These are phyloP conservation scores for Premnoplex brunnescens DNA, from an alignment of 2,797 vertebrate genomes.

Conservation along the genomic window DNA sequence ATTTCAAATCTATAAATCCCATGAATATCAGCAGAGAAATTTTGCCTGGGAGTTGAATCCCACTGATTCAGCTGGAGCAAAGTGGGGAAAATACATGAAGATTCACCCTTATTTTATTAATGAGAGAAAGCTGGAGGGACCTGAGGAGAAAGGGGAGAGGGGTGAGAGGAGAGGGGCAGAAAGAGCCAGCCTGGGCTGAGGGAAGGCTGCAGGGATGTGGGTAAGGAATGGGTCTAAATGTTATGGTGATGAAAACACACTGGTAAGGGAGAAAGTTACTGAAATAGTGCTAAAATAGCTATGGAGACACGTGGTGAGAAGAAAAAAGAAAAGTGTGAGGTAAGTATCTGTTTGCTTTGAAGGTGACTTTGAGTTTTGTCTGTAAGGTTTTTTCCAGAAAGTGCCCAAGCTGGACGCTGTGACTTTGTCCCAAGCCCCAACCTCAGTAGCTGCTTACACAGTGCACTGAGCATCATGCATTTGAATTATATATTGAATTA, in stretches of 20 bases:
- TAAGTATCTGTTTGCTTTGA: not conserved
- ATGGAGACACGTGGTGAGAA: not conserved
- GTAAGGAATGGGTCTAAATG: not conserved
- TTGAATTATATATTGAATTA: not conserved
- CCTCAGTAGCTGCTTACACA: not conserved
- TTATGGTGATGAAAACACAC: not conserved
- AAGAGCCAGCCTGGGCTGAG: not conserved
- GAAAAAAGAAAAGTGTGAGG: not conserved
- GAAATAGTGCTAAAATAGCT: not conserved
- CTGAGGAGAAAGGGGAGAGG: not conserved
- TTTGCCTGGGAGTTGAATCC: not conserved
- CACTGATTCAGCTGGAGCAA: not conserved
- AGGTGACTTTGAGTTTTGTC: not conserved
- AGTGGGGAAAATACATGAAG: not conserved
- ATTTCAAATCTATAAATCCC: not conserved
- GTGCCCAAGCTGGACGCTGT: not conserved
- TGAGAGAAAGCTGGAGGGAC: not conserved
- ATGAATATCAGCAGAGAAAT: not conserved
- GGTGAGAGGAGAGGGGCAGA: not conserved
- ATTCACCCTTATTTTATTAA: not conserved
- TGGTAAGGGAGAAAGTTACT: not conserved
- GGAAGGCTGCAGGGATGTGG: not conserved
- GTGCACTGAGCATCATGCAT: not conserved
- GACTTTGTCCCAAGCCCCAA: accelerated
- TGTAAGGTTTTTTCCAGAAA: not conserved